Percentiles rank a stretch among this genome's conserved stretches.
These are phyloP conservation scores for Mohoua ochrocephala DNA, from an alignment of 2,113 vertebrate species.

Conservation along the genomic window DNA sequence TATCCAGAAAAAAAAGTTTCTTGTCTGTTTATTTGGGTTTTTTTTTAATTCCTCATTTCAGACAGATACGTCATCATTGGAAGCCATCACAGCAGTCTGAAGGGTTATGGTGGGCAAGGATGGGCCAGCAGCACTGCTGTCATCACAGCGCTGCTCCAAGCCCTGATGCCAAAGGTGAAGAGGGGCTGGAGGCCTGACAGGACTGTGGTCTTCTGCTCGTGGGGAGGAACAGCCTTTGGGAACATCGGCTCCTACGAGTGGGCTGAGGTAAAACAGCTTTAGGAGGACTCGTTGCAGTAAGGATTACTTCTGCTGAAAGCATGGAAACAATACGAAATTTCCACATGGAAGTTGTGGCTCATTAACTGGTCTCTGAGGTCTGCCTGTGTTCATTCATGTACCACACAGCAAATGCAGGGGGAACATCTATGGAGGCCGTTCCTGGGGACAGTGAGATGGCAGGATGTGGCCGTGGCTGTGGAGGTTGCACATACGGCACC, in stretches of 20 bases:
- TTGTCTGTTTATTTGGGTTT: neutral
- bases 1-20: neutral
- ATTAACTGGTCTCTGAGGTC: neutral
- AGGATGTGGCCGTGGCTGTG: neutral
- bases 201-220: slow-evolving; percentile 87
- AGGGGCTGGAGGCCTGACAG: slow-evolving; percentile 86
- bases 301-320: neutral
- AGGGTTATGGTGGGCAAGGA: slow-evolving; percentile 52
- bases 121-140: slow-evolving; percentile 82
- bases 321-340: accelerated
- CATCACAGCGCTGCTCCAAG: slow-evolving; percentile 81
- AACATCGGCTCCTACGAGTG: slow-evolving; percentile 92
- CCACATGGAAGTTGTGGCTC: neutral
- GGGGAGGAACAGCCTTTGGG: slow-evolving; percentile 84
- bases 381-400: neutral
- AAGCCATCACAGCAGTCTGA: slow-evolving; percentile 74
- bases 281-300: neutral
- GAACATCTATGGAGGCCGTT: accelerated
- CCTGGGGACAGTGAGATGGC: neutral
- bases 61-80: slow-evolving; percentile 88
- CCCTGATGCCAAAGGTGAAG: slow-evolving; percentile 77
- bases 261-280: slow-evolving; percentile 82
- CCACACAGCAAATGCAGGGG: neutral
- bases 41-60: slow-evolving; percentile 41
- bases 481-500: neutral